Evolutionary conservation across 2,797 vertebrate species (phyloP).

Genomic region (Huso huso): DNA sequence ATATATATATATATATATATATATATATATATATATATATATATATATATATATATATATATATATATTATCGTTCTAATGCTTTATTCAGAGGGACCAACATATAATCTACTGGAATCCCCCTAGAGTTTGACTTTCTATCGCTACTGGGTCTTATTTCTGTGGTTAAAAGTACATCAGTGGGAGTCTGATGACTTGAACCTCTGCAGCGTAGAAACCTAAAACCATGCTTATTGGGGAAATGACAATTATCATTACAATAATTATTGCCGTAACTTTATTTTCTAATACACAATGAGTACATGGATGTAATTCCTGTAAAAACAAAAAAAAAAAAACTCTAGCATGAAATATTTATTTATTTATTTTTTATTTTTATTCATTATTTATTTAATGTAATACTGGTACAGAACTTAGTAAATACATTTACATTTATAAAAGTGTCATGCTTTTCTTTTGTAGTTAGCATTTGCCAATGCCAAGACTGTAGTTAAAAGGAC

Average conservation of each 20-base stretch:
- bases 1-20: slow-evolving; percentile 10
- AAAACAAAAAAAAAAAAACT: no score
- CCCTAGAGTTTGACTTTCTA: slow-evolving; percentile 31
- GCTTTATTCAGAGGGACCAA: slow-evolving; percentile 39
- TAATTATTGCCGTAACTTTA: slow-evolving; percentile 22
- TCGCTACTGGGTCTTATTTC: slow-evolving; percentile 30
- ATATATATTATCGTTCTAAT: slow-evolving; percentile 17
- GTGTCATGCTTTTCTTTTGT: no score
- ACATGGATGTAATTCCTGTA: no score
- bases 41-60: no score
- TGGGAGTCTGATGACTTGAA: slow-evolving; percentile 32
- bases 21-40: no score
- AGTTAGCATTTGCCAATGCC: no score
- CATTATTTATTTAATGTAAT: no score
- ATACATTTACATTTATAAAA: no score
- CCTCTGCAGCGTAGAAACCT: slow-evolving; percentile 37
- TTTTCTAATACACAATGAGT: background rate
- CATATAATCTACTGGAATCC: slow-evolving; percentile 35
- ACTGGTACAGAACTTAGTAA: no score
- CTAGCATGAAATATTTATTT: no score
- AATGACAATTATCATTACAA: slow-evolving; percentile 31
- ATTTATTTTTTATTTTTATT: no score
- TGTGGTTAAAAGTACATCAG: slow-evolving; percentile 30
- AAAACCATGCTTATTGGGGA: slow-evolving; percentile 29
- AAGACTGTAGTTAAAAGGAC: no score